These are phyloP conservation scores for Aethina tumida DNA, from an alignment of 1,140 invertebrate genomes.

Conservation along the genomic window DNA sequence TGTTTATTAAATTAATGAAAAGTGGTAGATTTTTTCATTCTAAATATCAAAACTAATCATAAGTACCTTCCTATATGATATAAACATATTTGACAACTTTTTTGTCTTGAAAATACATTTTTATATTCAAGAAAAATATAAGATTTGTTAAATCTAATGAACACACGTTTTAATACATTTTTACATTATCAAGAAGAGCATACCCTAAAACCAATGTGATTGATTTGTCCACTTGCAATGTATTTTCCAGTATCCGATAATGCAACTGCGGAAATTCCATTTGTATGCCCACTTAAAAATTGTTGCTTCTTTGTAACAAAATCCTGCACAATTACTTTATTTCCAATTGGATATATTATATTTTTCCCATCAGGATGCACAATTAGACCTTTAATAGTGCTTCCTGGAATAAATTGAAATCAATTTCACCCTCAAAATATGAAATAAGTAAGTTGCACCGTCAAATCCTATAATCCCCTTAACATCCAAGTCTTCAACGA, in stretches of 20 bases:
- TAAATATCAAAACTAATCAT: too few relatives aligned
- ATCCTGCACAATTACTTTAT: conserved; percentile 71
- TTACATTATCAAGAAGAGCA: not conserved
- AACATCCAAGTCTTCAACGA: conserved; percentile 48
- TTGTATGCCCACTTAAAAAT: conserved; percentile 75
- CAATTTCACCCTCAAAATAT: conserved; percentile 1
- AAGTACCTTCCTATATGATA: too few relatives aligned
- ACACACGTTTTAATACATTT: not conserved
- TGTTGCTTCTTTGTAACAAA: conserved; percentile 58
- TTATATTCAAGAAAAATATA: conserved; percentile 7
- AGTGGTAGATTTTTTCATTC: too few relatives aligned
- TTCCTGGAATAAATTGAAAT: conserved; percentile 40
- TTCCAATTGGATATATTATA: conserved; percentile 74
- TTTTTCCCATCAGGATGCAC: conserved; percentile 69
- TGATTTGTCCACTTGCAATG: conserved; percentile 80
- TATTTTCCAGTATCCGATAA: conserved; percentile 65
- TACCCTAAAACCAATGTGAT: conserved; percentile 82
- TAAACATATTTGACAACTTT: too few relatives aligned
- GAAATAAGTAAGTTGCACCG: conserved; percentile 39
- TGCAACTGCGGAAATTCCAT: conserved; percentile 71
- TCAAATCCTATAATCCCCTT: conserved; percentile 64
- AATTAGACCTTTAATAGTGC: conserved; percentile 56
- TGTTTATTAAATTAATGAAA: too few relatives aligned
- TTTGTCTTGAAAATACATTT: too few relatives aligned
- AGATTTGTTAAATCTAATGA: conserved; percentile 3